phyloP scores from a whole-genome alignment of 2,888 invertebrate genomes.

The Gastrophysa polygoni region DNA sequence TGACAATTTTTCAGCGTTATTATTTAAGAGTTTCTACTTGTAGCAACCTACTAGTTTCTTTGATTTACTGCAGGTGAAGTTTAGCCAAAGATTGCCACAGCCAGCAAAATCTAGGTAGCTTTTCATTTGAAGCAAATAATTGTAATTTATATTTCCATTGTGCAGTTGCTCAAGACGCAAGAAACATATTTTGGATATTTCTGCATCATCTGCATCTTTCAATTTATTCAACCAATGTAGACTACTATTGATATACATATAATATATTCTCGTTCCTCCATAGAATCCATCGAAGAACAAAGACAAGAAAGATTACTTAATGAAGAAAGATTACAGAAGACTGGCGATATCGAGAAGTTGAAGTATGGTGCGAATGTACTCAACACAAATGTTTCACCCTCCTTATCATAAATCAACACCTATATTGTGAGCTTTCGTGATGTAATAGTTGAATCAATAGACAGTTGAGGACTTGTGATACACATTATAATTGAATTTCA shows the following conservation, averaged over 20 bases:
- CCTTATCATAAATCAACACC: constrained; percentile 51
- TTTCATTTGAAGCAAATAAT: too few species aligned
- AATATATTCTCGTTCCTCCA: too few species aligned
- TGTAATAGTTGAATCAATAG: neutral
- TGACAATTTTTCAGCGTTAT: too few species aligned
- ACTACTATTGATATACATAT: neutral
- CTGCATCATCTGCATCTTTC: neutral
- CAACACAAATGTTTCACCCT: constrained; percentile 71
- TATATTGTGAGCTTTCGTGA: neutral
- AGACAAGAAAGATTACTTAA: constrained; percentile 70
- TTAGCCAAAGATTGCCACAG: too few species aligned
- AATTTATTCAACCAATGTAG: neutral
- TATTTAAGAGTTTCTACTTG: too few species aligned
- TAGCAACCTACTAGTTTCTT: too few species aligned
- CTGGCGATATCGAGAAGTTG: constrained; percentile 70
- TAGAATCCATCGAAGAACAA: constrained; percentile 77
- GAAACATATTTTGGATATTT: too few species aligned
- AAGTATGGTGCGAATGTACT: constrained; percentile 71
- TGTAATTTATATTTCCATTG: too few species aligned
- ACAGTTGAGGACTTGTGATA: neutral
- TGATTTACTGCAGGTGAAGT: too few species aligned
- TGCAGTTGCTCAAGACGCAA: too few species aligned
- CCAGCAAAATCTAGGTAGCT: too few species aligned
- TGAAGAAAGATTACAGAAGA: constrained; percentile 64
- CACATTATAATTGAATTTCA: too few species aligned